phyloP scores from a whole-genome alignment of 1,140 invertebrate species.

The Proales similis region DNA sequence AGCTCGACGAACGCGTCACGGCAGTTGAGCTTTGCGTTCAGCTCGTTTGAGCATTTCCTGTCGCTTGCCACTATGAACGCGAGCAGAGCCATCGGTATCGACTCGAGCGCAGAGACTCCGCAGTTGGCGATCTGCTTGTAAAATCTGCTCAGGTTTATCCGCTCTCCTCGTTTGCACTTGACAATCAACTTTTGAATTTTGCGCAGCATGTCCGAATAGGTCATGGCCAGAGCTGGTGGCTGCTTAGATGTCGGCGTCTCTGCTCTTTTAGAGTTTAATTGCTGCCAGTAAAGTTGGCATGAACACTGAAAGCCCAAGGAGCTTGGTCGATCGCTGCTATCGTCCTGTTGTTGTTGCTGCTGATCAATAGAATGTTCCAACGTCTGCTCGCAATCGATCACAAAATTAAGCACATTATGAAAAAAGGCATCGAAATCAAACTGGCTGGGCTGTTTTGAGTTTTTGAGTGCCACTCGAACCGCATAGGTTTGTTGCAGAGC shows the following conservation, averaged over 20 bases:
- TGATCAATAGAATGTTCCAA: slow-evolving; percentile 50
- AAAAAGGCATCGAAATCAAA: slow-evolving; percentile 54
- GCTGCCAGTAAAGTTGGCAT: no score
- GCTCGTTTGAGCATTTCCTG: slow-evolving; percentile 25
- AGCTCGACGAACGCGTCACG: slow-evolving; percentile 45
- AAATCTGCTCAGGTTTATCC: slow-evolving; percentile 36
- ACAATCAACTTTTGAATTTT: slow-evolving; percentile 29
- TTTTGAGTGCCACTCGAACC: slow-evolving; percentile 48
- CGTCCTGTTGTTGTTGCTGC: not conserved
- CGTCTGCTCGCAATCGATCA: slow-evolving; percentile 58
- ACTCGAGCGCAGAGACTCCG: slow-evolving; percentile 3
- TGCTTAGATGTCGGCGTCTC: not conserved
- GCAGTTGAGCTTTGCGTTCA: slow-evolving; percentile 23
- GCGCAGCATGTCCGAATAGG: slow-evolving; percentile 23
- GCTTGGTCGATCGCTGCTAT: not conserved
- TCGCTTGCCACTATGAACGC: slow-evolving; percentile 32
- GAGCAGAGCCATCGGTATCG: slow-evolving; percentile 19
- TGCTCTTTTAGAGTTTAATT: slow-evolving; percentile 7
- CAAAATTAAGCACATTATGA: slow-evolving; percentile 58
- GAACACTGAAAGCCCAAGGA: no score
- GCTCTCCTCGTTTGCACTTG: slow-evolving; percentile 10
- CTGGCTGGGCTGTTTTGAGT: slow-evolving; percentile 36
- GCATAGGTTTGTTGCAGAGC: slow-evolving; percentile 58
- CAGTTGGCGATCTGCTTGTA: slow-evolving; percentile 28
- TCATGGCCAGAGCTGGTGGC: not conserved